Evolutionary conservation across 2,888 invertebrate species (phyloP), one percentile per base, ranked within the genome.

Genomic region (Syritta pipiens): DNA sequence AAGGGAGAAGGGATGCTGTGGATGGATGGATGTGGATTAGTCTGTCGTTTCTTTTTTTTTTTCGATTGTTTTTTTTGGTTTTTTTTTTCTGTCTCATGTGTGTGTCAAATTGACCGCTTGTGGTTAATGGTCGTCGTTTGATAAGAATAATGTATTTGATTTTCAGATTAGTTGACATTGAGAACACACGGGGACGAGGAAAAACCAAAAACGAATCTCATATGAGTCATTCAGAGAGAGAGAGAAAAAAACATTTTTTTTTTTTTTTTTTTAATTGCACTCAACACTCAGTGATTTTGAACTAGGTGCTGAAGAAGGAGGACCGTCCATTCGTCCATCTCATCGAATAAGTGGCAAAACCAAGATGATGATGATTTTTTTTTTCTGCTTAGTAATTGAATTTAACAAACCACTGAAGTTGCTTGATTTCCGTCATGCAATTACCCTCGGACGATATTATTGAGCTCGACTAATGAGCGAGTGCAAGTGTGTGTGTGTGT

Each of bases 101-200:
- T 63, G 63, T 71, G 59, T 59, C 63, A 77, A 77, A 77, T 77
- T 65, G 72, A 77, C 65, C 77, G 48, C 22, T 75, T 77, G 77
- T 22, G 77, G 77, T 72, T 65, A 72, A 60, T 65, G 72, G 53
- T 48, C 37, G 51, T 62, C 20, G 20, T 20, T 35, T 35, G 51
- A 69, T 69, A 59, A 69, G 68, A 53, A 62, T 60, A 71, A 60
- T 62, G 26, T 26, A 71, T 60, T 44, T 60, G 60, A 53, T 71
- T 53, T 46, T 37, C 44, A 20, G 69, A 51, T 60, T 46, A 60
- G 53, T 9, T 4, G 22, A 10, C 14, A 14, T 28, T 40, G 28
- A 20, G 3, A 4, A n/a, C 6, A 4, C 17, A 5, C 14, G 37
- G 7, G 24, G 9, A 3, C 2, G 24, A 24, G 4, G 9, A 9